Percentiles rank a stretch among this genome's conserved stretches.
Evolutionary conservation across 2,797 vertebrate species (phyloP).

Genomic region (Xyrichtys novacula): DNA sequence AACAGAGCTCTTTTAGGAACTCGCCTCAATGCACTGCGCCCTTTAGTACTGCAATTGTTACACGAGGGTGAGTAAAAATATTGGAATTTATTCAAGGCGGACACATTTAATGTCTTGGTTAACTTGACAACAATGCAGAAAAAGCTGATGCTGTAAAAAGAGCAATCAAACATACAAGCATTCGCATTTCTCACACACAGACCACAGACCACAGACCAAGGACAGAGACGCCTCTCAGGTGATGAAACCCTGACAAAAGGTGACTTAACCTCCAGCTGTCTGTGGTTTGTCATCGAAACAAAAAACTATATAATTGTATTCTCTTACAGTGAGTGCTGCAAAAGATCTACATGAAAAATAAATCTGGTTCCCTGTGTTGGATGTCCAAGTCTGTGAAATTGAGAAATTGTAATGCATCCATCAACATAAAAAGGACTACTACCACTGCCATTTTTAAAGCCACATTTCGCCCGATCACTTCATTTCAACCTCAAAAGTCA

Average conservation of each 20-base stretch:
- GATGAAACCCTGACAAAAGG: too few relatives aligned
- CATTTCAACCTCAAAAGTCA: conserved; percentile 15
- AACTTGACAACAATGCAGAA: too few relatives aligned
- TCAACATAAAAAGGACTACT: background rate
- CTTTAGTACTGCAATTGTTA: background rate
- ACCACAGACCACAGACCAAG: too few relatives aligned
- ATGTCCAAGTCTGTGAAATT: conserved; percentile 2
- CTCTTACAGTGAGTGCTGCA: background rate
- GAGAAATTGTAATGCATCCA: conserved; percentile 1
- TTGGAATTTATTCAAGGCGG: background rate
- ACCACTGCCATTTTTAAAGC: background rate
- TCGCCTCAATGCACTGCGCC: background rate
- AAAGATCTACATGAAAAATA: conserved; percentile 1
- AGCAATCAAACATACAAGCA: too few relatives aligned
- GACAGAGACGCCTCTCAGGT: too few relatives aligned
- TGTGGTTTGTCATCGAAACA: too few relatives aligned
- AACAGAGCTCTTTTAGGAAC: background rate
- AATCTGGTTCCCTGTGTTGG: background rate
- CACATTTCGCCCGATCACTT: conserved; percentile 3
- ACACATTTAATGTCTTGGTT: too few relatives aligned
- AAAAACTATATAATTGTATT: background rate
- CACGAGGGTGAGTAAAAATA: background rate
- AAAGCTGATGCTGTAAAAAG: too few relatives aligned
- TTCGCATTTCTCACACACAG: too few relatives aligned
- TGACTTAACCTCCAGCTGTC: too few relatives aligned